Conservation (phyloP, 2,888 invertebrate species). For the Caenorhabditis sp. region DNA sequence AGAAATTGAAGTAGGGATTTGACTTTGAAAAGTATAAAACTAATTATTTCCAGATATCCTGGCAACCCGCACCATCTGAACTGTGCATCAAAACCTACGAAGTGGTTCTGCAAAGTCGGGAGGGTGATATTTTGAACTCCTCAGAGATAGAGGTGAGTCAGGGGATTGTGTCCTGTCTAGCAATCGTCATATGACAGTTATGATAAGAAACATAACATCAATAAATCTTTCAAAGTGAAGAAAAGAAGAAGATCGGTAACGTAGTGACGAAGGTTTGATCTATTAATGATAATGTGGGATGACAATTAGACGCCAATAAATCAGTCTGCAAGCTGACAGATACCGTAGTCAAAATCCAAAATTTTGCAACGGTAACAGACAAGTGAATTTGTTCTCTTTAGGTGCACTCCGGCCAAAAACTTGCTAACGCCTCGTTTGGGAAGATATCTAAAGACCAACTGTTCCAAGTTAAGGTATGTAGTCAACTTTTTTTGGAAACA, state of each 20-base stretch:
- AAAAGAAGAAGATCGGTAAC: conserved; percentile 16
- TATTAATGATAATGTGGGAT: neutral
- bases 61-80: conserved; percentile 37
- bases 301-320: conserved; percentile 18
- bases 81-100: conserved; percentile 55
- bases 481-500: neutral
- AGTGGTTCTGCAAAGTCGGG: conserved; percentile 25
- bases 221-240: conserved; percentile 27
- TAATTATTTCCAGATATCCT: neutral
- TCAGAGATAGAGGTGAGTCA: conserved; percentile 45
- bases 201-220: too few species aligned
- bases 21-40: neutral
- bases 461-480: conserved; percentile 45
- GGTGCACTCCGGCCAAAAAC: conserved; percentile 33
- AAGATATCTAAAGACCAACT: conserved; percentile 23
- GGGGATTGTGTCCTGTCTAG: too few species aligned
- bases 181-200: neutral
- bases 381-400: conserved; percentile 16
- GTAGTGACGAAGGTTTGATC: conserved; percentile 4
- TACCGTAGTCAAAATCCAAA: too few species aligned
- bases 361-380: neutral
- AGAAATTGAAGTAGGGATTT: conserved; percentile 33
- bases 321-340: conserved; percentile 23
- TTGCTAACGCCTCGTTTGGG: conserved; percentile 18
- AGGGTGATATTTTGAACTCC: conserved; percentile 38